These are phyloP conservation scores for Papilio demoleus DNA, from an alignment of 2,888 invertebrate species.

Conservation along the genomic window DNA sequence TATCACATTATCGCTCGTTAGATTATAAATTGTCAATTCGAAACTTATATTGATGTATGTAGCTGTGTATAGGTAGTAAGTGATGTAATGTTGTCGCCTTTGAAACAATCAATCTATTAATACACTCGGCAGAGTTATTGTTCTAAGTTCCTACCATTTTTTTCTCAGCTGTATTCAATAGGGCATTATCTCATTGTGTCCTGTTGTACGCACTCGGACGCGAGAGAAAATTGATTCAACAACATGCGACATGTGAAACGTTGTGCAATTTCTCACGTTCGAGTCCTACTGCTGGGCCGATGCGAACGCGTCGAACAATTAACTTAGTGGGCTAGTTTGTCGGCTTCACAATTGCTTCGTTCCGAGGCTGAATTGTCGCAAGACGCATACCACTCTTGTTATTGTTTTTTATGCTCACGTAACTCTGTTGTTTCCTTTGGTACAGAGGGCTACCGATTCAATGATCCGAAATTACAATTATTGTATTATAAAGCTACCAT, in stretches of 20 bases:
- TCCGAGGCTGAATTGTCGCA: slow-evolving; percentile 74
- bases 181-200: slow-evolving; percentile 71
- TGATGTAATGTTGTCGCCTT: slow-evolving; percentile 14
- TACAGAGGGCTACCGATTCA: slow-evolving; percentile 47
- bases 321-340: slow-evolving; percentile 55
- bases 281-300: slow-evolving; percentile 57
- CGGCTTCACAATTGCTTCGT: slow-evolving; percentile 64
- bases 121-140: slow-evolving; percentile 47
- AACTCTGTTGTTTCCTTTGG: slow-evolving; percentile 60
- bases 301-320: slow-evolving; percentile 67
- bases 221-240: slow-evolving; percentile 62
- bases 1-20: not conserved
- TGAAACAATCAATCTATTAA: slow-evolving; percentile 16
- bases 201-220: slow-evolving; percentile 57
- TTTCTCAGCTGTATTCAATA: slow-evolving; percentile 58
- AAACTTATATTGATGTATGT: not conserved
- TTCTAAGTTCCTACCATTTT: slow-evolving; percentile 57
- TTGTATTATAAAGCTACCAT: too few relatives aligned
- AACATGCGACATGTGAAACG: slow-evolving; percentile 59
- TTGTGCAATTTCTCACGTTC: slow-evolving; percentile 64
- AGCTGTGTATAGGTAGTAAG: not conserved
- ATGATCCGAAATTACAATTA: not conserved
- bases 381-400: slow-evolving; percentile 71
- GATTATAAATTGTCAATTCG: not conserved
- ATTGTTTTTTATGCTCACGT: slow-evolving; percentile 59